Base-by-base conservation (phyloP, 2,797 vertebrate species). In the Aselliscus stoliczkanus region DNA sequence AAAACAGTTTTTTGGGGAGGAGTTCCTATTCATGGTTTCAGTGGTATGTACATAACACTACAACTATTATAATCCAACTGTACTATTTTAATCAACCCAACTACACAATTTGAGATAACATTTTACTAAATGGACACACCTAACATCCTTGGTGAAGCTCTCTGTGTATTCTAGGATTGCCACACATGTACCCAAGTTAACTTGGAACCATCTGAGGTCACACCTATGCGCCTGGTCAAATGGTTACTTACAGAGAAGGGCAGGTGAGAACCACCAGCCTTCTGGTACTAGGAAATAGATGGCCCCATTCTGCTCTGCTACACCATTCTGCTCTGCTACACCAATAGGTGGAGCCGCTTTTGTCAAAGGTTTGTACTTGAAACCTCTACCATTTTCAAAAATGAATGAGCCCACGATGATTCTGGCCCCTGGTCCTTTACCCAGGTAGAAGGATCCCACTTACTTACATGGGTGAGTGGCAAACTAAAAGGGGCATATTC, bases 381-480 rank as follows among this genome's bases (percentile, higher is more conserved):
- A 89, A 96, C 52, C 18, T 14, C 11, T 54, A 89, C 27, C 29
- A 75, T 69, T 95, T 93, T 72, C 62, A 92, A 90, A 65, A 83
- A 73, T 58, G 67, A 89, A 25, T 75, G 75, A 85, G 67, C 27
- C 31, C 39, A 88, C 27, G 50, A 27, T 79, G 13, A 89, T 90
- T 77, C 34, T 50, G 64, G 31, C 1, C 31, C 21, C 77, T 56
- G 54, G 18, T 31, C 60, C 23, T 58, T 90, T 31, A 58, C 29
- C 14, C 4, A 70, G 2, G 54, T 75, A 64, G 25, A 7, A 96
- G 64, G 69, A 93, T 47, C 84, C 44, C 72, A 15, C 20, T 73
- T 89, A 52, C 47, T 70, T 84, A 47, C 20, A 29, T 50, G 21
- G 70, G 29, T 83, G 23, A 73, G 34, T 44, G 58, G 37, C 50